Conservation (phyloP, 1,140 invertebrate genomes). For the Conus betulinus region DNA sequence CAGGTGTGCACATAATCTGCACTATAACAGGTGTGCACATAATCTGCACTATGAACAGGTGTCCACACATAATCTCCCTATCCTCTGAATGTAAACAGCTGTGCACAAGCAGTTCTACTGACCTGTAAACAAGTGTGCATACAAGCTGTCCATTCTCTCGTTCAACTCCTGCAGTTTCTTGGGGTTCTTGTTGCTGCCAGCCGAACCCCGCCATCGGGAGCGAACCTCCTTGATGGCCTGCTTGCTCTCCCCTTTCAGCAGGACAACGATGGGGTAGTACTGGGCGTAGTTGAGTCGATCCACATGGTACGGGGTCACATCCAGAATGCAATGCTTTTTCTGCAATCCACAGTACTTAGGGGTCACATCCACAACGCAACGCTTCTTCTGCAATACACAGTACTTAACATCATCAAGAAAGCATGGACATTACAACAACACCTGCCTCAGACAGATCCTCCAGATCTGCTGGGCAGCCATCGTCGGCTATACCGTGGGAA, state of each 20-base stretch:
- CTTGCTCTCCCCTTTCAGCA: constrained; percentile 95
- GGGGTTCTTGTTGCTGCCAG: constrained; percentile 87
- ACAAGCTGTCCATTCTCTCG: constrained; percentile 95
- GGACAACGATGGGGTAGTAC: constrained; percentile 98
- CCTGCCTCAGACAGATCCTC: no score
- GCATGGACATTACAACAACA: no score
- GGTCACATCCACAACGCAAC: not conserved
- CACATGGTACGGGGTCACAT: constrained; percentile 97
- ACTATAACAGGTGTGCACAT: no score
- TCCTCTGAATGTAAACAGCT: constrained; percentile 88
- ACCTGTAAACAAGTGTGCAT: constrained; percentile 94
- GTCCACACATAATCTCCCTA: no score
- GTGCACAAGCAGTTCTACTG: constrained; percentile 21
- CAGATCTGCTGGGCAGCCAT: no score
- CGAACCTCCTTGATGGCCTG: constrained; percentile 95
- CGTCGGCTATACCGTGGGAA: no score
- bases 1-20: constrained; percentile 86
- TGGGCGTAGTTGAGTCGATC: constrained; percentile 98
- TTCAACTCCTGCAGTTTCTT: constrained; percentile 97
- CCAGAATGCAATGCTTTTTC: constrained; percentile 95
- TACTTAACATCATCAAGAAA: no score
- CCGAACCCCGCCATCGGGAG: constrained; percentile 79
- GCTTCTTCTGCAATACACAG: no score
- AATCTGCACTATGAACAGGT: no score
- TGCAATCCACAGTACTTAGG: constrained; percentile 44